Conservation (phyloP, 2,888 invertebrate genomes). For the Caenorhabditis auriculariae region DNA sequence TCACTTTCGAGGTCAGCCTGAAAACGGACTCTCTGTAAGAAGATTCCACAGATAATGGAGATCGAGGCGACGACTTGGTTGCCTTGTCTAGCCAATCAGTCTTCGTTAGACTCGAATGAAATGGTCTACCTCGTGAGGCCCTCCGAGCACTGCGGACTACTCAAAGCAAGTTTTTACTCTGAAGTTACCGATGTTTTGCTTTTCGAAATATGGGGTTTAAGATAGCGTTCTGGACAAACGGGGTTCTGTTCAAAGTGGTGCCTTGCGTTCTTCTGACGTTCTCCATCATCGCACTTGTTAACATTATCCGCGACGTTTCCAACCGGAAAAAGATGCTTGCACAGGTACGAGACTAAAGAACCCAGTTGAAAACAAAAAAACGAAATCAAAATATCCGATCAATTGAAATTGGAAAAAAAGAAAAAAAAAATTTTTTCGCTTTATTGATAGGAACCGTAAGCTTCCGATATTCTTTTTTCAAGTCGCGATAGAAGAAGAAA, state of each 20-base stretch:
- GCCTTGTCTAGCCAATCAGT: conserved; percentile 26
- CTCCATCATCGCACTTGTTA: conserved; percentile 58
- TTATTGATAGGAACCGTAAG: no score
- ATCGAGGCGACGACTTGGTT: conserved; percentile 41
- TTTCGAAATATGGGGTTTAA: conserved; percentile 14
- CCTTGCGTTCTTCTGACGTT: conserved; percentile 60
- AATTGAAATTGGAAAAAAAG: no score
- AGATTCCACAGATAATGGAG: conserved; percentile 50
- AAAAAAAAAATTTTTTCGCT: no score
- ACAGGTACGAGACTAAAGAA: no score
- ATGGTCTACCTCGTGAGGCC: conserved; percentile 34
- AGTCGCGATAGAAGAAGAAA: no score
- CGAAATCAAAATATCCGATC: no score
- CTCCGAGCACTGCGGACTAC: conserved; percentile 37
- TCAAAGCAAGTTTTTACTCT: conserved; percentile 21
- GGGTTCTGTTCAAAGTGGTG: conserved; percentile 61
- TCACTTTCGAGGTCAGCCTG: conserved; percentile 55
- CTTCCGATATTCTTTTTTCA: no score
- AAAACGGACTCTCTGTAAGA: not conserved
- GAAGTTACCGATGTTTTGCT: not conserved
- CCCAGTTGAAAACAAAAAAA: no score
- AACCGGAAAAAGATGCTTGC: conserved; percentile 53
- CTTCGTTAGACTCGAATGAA: conserved; percentile 9
- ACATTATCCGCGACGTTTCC: conserved; percentile 59
- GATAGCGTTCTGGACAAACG: conserved; percentile 62